Evolutionary conservation across 2,797 vertebrate genomes (phyloP), one percentile per base, ranked within the genome.

Genomic region (Gymnothorax reevesii): DNA sequence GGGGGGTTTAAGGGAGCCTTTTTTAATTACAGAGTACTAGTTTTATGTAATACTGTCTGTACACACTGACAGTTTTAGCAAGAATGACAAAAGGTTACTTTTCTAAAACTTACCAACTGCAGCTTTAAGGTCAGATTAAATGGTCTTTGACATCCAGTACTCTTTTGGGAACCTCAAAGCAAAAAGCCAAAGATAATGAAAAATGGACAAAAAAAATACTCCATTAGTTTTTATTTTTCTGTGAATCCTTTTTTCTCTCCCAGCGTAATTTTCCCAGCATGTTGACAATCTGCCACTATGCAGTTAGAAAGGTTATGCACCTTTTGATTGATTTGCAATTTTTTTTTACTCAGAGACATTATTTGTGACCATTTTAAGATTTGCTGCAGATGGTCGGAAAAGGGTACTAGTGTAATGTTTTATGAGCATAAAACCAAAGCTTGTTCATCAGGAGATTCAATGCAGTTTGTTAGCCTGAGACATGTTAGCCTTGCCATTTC

Each of bases 101-200:
- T n/a, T n/a, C n/a, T n/a, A n/a, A n/a, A n/a, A n/a, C n/a, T n/a
- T n/a, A n/a, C n/a, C n/a, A n/a, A n/a, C n/a, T n/a, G n/a, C n/a
- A n/a, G n/a, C n/a, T n/a, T n/a, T n/a, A n/a, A n/a, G n/a, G n/a
- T n/a, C n/a, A n/a, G 6, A 22, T 79, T 8, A 57, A 42, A 42
- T 42, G 33, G 33, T 42, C 55, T 8, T 2, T 13, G n/a, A 27
- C 55, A 59, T 25, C 55, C 80, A 57, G 80, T n/a, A 20, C 15
- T 82, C 55, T 13, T 82, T 22, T 27, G 7, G 33, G 80, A 33
- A 82, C 13, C 54, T 25, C n/a, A 10, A 82, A 52, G 42, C 20
- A 22, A 22, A 79, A 80, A 52, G 33, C 77, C 77, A 80, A 80
- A 80, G 77, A 80, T 80, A 20, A 52, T 54, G 77, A 20, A 22